Percentiles rank a stretch among this genome's conserved stretches.
Conservation (phyloP, 2,888 invertebrate species). For the Deladenus siricidicola region DNA sequence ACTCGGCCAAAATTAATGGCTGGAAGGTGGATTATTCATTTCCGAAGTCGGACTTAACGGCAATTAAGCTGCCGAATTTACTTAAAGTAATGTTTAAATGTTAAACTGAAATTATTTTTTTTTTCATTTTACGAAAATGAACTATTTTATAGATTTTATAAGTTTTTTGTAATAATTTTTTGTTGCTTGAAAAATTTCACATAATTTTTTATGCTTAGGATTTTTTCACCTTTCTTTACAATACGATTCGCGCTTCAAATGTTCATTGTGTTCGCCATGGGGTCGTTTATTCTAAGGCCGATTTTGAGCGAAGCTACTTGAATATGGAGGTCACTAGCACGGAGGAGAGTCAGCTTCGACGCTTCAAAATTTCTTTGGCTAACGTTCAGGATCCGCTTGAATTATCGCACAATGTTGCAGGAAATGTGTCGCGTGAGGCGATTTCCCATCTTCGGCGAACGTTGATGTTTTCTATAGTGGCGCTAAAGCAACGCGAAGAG, state of each 20-base stretch:
- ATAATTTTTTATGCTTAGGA: conserved; percentile 9
- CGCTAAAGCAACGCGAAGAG: background rate
- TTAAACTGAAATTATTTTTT: too few relatives aligned
- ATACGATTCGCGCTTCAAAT: background rate
- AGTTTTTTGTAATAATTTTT: too few relatives aligned
- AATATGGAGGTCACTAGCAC: background rate
- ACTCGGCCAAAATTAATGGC: conserved; percentile 15
- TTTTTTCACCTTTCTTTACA: conserved; percentile 11
- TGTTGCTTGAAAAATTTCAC: too few relatives aligned
- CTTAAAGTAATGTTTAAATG: conserved; percentile 5
- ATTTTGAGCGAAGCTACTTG: background rate
- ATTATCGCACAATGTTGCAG: conserved; percentile 28
- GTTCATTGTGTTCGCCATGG: conserved; percentile 7
- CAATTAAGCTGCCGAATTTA: background rate
- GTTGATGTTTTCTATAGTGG: conserved; percentile 9
- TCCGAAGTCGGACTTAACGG: background rate
- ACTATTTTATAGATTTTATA: too few relatives aligned
- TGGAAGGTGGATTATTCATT: conserved; percentile 21
- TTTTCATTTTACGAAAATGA: too few relatives aligned
- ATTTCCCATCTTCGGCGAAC: conserved; percentile 20
- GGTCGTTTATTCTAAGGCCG: background rate
- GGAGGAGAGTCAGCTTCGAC: background rate
- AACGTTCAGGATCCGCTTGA: conserved; percentile 34
- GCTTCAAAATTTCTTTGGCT: conserved; percentile 17
- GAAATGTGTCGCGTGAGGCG: conserved; percentile 14